Conservation (phyloP, 92 coral and sea anemone genomes). For the Muricea muricata region DNA sequence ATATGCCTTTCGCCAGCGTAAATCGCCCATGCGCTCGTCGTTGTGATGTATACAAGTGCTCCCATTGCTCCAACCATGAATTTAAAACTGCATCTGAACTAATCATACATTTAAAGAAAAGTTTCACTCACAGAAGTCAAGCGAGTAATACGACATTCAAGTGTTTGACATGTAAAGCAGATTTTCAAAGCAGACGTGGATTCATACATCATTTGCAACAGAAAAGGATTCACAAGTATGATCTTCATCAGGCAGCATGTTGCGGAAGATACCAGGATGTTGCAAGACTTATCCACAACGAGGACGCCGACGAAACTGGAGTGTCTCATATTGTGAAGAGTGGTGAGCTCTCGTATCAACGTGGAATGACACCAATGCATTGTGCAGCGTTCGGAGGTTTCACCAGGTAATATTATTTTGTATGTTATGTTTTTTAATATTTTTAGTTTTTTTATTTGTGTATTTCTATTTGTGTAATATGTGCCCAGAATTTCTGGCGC, state of each 20-base stretch:
- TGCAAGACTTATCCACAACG: conserved; percentile 40
- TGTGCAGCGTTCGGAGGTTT: conserved; percentile 81
- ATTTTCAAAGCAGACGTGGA: conserved; percentile 29
- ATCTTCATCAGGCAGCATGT: conserved; percentile 76
- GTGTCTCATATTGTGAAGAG: conserved; percentile 53
- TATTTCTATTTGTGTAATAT: no score
- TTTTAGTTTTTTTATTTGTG: not conserved
- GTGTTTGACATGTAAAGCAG: conserved; percentile 45
- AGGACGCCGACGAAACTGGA: conserved; percentile 58
- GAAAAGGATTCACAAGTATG: conserved; percentile 59
- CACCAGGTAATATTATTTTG: conserved; percentile 3
- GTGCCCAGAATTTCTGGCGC: not conserved
- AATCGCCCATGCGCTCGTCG: conserved; percentile 56
- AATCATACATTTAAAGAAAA: conserved; percentile 29
- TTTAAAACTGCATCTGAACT: conserved; percentile 6
- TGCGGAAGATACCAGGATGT: conserved; percentile 62
- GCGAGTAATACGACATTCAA: not conserved
- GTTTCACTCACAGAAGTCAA: not conserved
- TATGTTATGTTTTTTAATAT: not conserved
- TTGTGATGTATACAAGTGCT: conserved; percentile 53
- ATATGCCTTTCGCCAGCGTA: conserved; percentile 68
- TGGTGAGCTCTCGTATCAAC: conserved; percentile 35
- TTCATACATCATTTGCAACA: conserved; percentile 67
- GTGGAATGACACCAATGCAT: conserved; percentile 76
- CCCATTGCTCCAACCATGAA: not conserved